These are phyloP conservation scores for Casuarius casuarius DNA, from an alignment of 2,113 vertebrate species.

Conservation along the genomic window DNA sequence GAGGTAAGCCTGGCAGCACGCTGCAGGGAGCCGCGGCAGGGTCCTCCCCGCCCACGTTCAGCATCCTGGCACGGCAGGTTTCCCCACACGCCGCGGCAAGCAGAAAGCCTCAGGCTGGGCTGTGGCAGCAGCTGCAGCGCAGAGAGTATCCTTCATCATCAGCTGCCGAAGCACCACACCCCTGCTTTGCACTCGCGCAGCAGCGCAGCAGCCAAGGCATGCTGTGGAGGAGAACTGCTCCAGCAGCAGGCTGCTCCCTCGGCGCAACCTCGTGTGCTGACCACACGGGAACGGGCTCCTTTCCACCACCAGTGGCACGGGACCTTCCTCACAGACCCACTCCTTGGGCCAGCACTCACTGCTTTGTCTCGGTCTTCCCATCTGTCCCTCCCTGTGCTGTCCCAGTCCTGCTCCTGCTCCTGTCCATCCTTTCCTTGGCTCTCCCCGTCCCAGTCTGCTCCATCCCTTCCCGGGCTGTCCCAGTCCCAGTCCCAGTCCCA, in stretches of 20 bases:
- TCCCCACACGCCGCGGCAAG: no score
- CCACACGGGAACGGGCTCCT: not conserved
- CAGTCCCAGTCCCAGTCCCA: not conserved
- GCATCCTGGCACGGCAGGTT: no score
- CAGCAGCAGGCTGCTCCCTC: fast-evolving
- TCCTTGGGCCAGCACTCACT: not conserved
- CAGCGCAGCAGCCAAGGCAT: not conserved
- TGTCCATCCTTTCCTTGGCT: not conserved
- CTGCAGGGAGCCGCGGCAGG: no score
- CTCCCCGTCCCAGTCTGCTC: not conserved
- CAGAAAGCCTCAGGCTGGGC: not conserved
- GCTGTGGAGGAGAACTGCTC: not conserved
- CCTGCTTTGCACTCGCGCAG: fast-evolving
- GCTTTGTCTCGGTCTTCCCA: not conserved
- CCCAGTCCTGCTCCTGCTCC: not conserved
- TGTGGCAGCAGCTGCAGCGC: fast-evolving
- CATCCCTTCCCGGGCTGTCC: not conserved
- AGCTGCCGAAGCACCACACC: fast-evolving
- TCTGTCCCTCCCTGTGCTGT: not conserved
- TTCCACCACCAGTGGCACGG: not conserved
- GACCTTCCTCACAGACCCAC: not conserved
- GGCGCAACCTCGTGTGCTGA: not conserved
- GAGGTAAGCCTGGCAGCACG: not conserved
- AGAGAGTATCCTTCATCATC: fast-evolving
- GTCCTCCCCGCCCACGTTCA: no score